These are phyloP conservation scores for Calidris pygmaea DNA, from an alignment of 2,113 vertebrate genomes.

Conservation along the genomic window DNA sequence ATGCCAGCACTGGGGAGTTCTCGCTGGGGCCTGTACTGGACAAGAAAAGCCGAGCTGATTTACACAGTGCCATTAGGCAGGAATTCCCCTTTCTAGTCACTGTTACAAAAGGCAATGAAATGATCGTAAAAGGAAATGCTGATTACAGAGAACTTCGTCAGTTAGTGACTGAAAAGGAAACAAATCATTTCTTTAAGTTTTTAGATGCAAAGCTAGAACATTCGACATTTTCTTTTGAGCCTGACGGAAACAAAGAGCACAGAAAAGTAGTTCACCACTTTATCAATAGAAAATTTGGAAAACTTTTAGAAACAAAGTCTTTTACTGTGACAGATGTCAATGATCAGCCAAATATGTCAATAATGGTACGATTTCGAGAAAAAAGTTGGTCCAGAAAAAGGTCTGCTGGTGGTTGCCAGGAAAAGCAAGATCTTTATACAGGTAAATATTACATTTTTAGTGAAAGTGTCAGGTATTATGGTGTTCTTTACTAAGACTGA, in stretches of 20 bases:
- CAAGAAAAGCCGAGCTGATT: slow-evolving; percentile 80
- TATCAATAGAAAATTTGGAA: slow-evolving; percentile 88
- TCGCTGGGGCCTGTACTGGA: slow-evolving; percentile 81
- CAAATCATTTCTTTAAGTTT: slow-evolving; percentile 88
- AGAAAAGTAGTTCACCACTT: slow-evolving; percentile 91
- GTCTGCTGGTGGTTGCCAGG: slow-evolving; percentile 56
- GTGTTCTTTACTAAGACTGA: neutral
- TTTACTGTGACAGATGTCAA: slow-evolving; percentile 65
- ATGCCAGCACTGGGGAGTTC: slow-evolving; percentile 61
- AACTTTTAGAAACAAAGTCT: slow-evolving; percentile 91
- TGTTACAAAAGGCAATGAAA: slow-evolving; percentile 81
- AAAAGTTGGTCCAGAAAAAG: slow-evolving; percentile 78
- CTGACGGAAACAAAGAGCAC: slow-evolving; percentile 85
- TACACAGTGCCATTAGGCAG: slow-evolving; percentile 86
- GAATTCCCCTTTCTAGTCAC: slow-evolving; percentile 90
- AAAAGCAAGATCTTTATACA: slow-evolving; percentile 81
- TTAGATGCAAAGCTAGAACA: slow-evolving; percentile 86
- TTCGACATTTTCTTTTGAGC: slow-evolving; percentile 84
- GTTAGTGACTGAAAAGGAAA: slow-evolving; percentile 87
- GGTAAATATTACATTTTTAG: slow-evolving; percentile 70
- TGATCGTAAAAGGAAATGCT: slow-evolving; percentile 84
- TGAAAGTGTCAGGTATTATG: neutral
- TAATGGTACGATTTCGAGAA: slow-evolving; percentile 88
- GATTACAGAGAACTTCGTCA: slow-evolving; percentile 85
- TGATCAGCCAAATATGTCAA: slow-evolving; percentile 63